A percentile compares a stretch with the other conserved stretches of the same genome.
Conservation (phyloP, 2,113 vertebrate genomes). For the Urocolius indicus region DNA sequence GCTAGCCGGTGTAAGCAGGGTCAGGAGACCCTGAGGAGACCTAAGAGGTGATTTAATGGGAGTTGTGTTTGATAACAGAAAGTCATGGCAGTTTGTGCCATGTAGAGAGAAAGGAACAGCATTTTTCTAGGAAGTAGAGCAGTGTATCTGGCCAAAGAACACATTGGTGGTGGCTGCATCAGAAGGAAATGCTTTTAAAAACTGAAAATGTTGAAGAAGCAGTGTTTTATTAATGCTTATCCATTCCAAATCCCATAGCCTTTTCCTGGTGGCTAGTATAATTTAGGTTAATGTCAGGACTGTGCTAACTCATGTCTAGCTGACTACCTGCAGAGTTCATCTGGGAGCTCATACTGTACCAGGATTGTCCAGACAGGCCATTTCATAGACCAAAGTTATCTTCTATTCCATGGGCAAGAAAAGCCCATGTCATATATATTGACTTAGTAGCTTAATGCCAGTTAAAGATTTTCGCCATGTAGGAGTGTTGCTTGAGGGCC, state of each 20-base stretch:
- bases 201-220: neutral
- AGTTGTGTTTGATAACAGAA: neutral
- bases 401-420: neutral
- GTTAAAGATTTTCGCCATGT: neutral
- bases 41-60: neutral
- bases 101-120: neutral
- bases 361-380: neutral
- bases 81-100: neutral
- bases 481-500: neutral
- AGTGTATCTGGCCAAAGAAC: neutral
- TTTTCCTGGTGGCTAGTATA: neutral
- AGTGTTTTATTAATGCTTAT: neutral
- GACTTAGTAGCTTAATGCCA: neutral
- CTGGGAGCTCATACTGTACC: neutral
- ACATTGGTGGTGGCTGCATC: neutral
- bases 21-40: neutral
- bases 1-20: neutral
- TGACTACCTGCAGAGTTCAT: neutral
- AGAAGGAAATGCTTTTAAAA: neutral
- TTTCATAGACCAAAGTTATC: neutral
- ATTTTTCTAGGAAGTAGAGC: neutral
- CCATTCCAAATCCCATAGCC: neutral
- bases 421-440: neutral
- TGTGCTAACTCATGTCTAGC: neutral
- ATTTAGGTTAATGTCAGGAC: neutral